Evolutionary conservation across 2,113 vertebrate species (phyloP).

Genomic region (Mus spicilegus): DNA sequence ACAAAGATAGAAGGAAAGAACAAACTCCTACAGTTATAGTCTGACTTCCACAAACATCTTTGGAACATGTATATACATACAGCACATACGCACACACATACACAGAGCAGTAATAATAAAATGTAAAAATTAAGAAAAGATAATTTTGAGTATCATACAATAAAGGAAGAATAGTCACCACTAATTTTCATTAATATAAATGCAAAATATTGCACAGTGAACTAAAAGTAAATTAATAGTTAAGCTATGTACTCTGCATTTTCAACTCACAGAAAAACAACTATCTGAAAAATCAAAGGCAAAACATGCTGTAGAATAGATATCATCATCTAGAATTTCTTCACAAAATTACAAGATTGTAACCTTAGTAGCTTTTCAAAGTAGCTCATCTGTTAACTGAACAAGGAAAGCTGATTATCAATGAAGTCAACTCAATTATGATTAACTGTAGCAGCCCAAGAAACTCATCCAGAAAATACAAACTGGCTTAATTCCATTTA

Average conservation of each 20-base stretch:
- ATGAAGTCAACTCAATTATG: background rate
- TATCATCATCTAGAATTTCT: background rate
- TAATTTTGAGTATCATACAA: background rate
- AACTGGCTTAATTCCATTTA: background rate
- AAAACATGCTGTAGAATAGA: background rate
- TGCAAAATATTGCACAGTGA: background rate
- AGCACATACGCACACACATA: background rate
- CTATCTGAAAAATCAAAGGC: background rate
- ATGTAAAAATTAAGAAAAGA: background rate
- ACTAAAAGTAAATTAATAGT: background rate
- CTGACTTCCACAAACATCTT: background rate
- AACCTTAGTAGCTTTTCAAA: conserved; percentile 36
- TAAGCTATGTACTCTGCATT: background rate
- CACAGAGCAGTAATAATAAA: background rate
- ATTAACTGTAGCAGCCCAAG: background rate
- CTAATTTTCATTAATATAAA: background rate
- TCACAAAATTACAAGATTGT: conserved; percentile 25
- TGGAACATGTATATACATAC: background rate
- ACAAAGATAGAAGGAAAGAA: background rate
- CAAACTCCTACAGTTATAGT: background rate
- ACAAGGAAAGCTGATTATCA: conserved; percentile 23
- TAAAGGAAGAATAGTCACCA: background rate
- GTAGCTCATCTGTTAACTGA: background rate
- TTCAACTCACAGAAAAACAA: conserved; percentile 21
- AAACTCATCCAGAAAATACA: conserved; percentile 19